Conservation (phyloP, 1,140 invertebrate genomes). For the Bradynema listronoti region DNA sequence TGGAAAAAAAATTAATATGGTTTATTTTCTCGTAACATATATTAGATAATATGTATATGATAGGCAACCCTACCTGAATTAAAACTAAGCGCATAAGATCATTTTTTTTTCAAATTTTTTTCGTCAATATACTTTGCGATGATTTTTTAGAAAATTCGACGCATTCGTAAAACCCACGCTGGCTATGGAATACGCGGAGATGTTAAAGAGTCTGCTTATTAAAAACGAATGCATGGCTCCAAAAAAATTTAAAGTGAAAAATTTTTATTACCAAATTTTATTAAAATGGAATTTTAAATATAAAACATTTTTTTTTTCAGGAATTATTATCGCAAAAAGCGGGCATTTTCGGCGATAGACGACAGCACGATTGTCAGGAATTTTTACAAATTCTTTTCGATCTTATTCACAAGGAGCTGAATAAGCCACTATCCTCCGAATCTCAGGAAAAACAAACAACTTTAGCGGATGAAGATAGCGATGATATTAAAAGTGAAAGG, state of each 20-base stretch:
- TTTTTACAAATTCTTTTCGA: constrained; percentile 78
- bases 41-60: neutral
- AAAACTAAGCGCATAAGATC: too few species aligned
- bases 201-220: neutral
- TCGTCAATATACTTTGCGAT: too few species aligned
- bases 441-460: neutral
- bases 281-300: neutral
- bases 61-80: neutral
- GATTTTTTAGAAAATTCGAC: neutral
- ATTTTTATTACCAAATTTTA: too few species aligned
- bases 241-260: constrained; percentile 1
- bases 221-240: constrained; percentile 7
- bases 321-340: constrained; percentile 71
- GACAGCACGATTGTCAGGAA: constrained; percentile 83
- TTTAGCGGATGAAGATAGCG: neutral
- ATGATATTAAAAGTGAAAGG: too few species aligned
- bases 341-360: constrained; percentile 73
- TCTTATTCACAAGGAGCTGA: constrained; percentile 80
- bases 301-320: constrained; percentile 12
- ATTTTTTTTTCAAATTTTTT: too few species aligned
- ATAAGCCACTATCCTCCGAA: constrained; percentile 60
- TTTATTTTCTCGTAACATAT: too few species aligned
- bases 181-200: neutral
- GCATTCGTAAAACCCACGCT: neutral
- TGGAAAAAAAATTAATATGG: too few species aligned